phyloP scores from a whole-genome alignment of 2,888 invertebrate species.

The Morpho achilles region DNA sequence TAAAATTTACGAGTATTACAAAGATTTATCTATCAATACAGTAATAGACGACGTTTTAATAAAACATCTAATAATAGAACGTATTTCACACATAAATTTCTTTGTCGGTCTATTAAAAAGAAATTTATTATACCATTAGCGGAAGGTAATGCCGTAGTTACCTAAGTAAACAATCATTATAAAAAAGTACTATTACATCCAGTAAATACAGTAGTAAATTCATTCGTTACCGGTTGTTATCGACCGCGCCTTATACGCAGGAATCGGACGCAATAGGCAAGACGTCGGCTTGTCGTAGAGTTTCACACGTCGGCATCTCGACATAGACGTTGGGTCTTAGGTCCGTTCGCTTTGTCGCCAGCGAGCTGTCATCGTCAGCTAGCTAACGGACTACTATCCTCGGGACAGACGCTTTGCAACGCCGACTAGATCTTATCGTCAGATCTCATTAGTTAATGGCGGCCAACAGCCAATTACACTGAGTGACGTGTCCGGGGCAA shows the following conservation, averaged over 20 bases:
- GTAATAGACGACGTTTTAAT: not conserved
- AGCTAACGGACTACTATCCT: constrained; percentile 15
- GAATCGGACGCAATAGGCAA: constrained; percentile 20
- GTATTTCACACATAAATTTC: constrained; percentile 12
- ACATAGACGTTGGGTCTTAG: constrained; percentile 29
- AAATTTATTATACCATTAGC: constrained; percentile 17
- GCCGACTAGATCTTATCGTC: constrained; percentile 37
- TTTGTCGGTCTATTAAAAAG: not conserved
- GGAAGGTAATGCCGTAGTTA: constrained; percentile 16
- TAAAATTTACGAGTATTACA: too few relatives aligned
- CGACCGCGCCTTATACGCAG: constrained; percentile 26
- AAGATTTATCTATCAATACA: too few relatives aligned
- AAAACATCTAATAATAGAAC: constrained; percentile 3
- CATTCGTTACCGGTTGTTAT: constrained; percentile 20
- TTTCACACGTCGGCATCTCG: constrained; percentile 31
- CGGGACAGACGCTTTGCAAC: constrained; percentile 30
- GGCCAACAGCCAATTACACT: constrained; percentile 63
- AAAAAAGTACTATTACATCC: constrained; percentile 15
- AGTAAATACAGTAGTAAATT: constrained; percentile 24
- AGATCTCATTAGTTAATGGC: constrained; percentile 57
- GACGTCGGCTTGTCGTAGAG: constrained; percentile 28
- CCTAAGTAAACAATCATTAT: constrained; percentile 14
- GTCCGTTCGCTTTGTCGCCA: constrained; percentile 31
- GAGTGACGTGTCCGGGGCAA: constrained; percentile 74
- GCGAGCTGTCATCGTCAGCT: constrained; percentile 27